A percentile compares a stretch with the other conserved stretches of the same genome.
These are phyloP conservation scores for Tetragonisca angustula DNA, from an alignment of 2,888 invertebrate species.

Conservation along the genomic window DNA sequence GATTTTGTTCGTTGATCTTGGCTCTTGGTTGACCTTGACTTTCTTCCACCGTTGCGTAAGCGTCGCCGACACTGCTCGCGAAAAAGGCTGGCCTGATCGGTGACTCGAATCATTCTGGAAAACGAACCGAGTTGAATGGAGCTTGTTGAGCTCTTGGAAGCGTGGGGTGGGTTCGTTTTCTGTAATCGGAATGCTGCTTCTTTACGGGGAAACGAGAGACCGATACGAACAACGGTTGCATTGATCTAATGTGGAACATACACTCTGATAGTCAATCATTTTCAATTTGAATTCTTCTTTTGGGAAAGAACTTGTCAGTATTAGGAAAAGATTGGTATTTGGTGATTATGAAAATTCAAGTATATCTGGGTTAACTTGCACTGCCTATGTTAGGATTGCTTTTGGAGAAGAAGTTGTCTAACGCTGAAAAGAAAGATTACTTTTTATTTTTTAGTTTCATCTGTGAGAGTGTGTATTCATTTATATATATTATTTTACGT, in stretches of 20 bases:
- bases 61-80: neutral
- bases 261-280: neutral
- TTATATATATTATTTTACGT: too few species aligned
- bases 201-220: neutral
- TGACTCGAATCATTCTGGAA: slow-evolving; percentile 13
- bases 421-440: neutral
- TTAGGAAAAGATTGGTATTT: neutral
- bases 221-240: neutral
- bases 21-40: slow-evolving; percentile 47
- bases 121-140: slow-evolving; percentile 7
- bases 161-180: neutral
- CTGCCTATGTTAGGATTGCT: too few species aligned
- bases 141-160: slow-evolving; percentile 5
- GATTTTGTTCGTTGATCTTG: neutral
- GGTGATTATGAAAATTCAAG: too few species aligned
- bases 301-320: neutral
- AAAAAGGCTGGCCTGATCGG: slow-evolving; percentile 13
- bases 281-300: neutral
- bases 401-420: neutral
- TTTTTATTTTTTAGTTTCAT: neutral
- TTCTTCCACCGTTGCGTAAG: slow-evolving; percentile 55
- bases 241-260: neutral
- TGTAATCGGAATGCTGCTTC: neutral
- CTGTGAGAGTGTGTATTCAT: too few species aligned
- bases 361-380: too few species aligned